Base-by-base conservation (phyloP, 2,113 vertebrate species). In the Epinephelus moara region DNA sequence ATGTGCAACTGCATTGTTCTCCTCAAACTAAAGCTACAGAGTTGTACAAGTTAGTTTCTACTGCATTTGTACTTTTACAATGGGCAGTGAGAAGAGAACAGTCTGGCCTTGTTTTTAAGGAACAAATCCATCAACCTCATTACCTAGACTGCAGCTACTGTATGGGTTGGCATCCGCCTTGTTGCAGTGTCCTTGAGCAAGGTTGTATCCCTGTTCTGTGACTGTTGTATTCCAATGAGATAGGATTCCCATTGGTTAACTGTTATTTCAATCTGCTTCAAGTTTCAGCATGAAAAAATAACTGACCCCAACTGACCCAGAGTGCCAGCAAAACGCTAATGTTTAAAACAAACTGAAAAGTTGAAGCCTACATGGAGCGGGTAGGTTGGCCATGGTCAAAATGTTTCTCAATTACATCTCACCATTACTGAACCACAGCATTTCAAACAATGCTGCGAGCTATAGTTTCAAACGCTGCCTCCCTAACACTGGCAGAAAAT, bases 401-500 rank as follows among this genome's bases (percentile, higher is more conserved):
- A 59, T 70, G 62, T 74, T 80, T 70, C 42, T 73, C 30, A 69
- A 30, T 78, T 45, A 66, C 2, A 0, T 75, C 79, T 73, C 62
- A 69, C 30, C 27, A 67, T 78, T 14, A 55, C 75, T 9, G 9
- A 78, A 73, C 85, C 79, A 63, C 73, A 75, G 45, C 13, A 30
- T 70, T 74, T 78, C 13, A 77, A 83, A 83, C 70, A 30, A 37
- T 7, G 67, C 85, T 70, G 68, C 27, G 10, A 64, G 52, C 84
- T 67, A 45, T 45, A 10, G 23, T 62, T 86, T 61, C 6, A 75
- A 80, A 60, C 64, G 67, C 23, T 72, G 78, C 56, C 47, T 74
- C 80, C 81, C 42, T 60, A 42, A 55, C 74, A 73, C 42, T 76
- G 66, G 55, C 47, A 75, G 76, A 75, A 92, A 87, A 84, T 78